Conservation (phyloP, 2,888 invertebrate species). For the Rhagonycha lutea region DNA sequence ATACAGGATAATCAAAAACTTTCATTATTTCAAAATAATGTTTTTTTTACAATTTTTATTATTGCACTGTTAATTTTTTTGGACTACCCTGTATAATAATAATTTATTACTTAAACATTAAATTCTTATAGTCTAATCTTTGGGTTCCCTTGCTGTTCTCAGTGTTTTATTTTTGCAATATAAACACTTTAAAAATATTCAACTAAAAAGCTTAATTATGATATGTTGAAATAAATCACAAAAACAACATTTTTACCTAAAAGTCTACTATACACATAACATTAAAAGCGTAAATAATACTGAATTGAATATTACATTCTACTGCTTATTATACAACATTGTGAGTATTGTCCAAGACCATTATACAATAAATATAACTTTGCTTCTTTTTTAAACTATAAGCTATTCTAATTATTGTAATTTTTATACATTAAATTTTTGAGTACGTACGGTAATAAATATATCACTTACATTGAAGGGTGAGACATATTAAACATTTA, state of each 20-base stretch:
- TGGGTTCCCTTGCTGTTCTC: conserved; percentile 21
- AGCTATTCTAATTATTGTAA: neutral
- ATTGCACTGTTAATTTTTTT: neutral
- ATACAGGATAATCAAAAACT: conserved; percentile 4
- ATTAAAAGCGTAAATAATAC: conserved; percentile 23
- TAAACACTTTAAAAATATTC: conserved; percentile 20
- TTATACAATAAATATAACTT: neutral
- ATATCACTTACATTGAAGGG: neutral
- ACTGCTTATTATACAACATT: neutral
- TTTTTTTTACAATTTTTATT: neutral
- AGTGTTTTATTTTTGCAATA: conserved; percentile 7
- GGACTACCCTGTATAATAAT: neutral
- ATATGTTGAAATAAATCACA: conserved; percentile 30
- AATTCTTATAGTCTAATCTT: conserved; percentile 15
- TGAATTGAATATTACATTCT: neutral
- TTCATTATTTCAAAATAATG: neutral
- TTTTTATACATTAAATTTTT: neutral
- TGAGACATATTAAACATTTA: neutral
- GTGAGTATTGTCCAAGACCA: neutral
- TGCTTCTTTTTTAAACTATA: neutral
- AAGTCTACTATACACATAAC: neutral
- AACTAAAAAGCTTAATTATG: conserved; percentile 9
- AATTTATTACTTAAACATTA: neutral
- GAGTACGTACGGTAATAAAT: neutral
- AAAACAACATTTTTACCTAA: conserved; percentile 12